phyloP scores from a whole-genome alignment of 2,888 invertebrate species.

The Unio delphinus region DNA sequence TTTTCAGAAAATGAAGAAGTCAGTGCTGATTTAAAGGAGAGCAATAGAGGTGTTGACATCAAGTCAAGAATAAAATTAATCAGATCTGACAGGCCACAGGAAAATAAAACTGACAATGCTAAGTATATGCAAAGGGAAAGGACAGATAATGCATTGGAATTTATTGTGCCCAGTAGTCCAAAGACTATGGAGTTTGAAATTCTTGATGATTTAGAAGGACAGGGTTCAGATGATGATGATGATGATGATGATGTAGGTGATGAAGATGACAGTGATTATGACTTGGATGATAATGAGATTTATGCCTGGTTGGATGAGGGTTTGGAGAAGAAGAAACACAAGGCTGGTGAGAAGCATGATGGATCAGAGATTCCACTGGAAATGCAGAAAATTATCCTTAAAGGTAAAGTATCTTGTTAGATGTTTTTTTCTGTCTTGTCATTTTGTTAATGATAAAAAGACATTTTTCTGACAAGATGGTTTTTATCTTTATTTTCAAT shows the following conservation, averaged over 20 bases:
- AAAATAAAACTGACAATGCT: background rate
- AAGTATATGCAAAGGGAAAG: background rate
- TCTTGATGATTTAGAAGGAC: constrained; percentile 42
- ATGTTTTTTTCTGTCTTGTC: background rate
- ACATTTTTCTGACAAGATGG: no score
- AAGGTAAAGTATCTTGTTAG: constrained; percentile 38
- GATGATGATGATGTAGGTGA: constrained; percentile 37
- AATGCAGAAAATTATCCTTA: constrained; percentile 52
- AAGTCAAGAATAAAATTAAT: background rate
- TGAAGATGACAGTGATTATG: constrained; percentile 32
- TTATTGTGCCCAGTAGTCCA: constrained; percentile 1
- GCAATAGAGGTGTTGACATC: background rate
- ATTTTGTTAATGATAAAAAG: no score
- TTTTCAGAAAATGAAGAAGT: constrained; percentile 2
- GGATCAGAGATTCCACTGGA: constrained; percentile 10
- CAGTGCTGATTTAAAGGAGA: constrained; percentile 1
- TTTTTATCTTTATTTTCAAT: no score
- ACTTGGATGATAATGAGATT: constrained; percentile 56
- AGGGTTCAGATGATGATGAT: constrained; percentile 13
- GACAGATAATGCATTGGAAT: constrained; percentile 2
- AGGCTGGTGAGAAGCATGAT: constrained; percentile 15
- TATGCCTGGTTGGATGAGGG: constrained; percentile 61
- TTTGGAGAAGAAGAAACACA: constrained; percentile 33
- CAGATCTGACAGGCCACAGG: background rate
- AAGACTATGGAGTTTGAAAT: constrained; percentile 38